Percentiles rank a stretch among this genome's conserved stretches.
These are phyloP conservation scores for Notolepis coatsorum DNA, from an alignment of 2,797 vertebrate genomes.

Conservation along the genomic window DNA sequence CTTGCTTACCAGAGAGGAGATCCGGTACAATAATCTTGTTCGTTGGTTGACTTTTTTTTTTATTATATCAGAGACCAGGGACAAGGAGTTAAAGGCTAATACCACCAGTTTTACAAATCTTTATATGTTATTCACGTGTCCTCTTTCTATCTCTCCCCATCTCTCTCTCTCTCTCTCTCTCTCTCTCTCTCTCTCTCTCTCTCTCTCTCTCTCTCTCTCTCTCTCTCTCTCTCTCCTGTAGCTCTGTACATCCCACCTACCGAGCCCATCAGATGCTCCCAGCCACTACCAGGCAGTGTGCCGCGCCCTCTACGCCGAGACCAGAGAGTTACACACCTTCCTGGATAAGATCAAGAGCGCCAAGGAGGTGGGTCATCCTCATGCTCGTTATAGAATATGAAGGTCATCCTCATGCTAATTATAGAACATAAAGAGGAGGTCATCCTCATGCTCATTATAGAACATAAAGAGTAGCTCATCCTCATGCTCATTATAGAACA, in stretches of 20 bases:
- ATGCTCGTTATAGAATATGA: not conserved
- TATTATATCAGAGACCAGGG: too few species aligned
- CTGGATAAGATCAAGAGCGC: conserved; percentile 95
- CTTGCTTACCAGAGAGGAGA: too few species aligned
- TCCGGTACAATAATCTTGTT: too few species aligned
- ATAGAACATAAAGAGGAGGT: not conserved
- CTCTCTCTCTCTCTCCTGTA: conserved; percentile 55
- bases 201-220: conserved; percentile 16
- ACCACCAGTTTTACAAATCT: too few species aligned
- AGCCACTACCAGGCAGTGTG: conserved; percentile 98
- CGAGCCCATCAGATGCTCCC: conserved; percentile 85
- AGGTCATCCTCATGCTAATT: not conserved
- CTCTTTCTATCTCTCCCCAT: not conserved
- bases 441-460: too few species aligned
- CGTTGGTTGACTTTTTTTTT: too few species aligned
- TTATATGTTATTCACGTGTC: too few species aligned
- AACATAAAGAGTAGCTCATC: too few species aligned
- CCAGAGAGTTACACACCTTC: conserved; percentile 93
- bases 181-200: conserved; percentile 16
- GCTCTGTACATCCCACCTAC: conserved; percentile 92
- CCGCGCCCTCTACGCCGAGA: conserved; percentile 94
- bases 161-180: not conserved
- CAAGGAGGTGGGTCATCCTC: conserved; percentile 88
- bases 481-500: too few species aligned
- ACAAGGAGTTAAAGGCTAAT: too few species aligned